phyloP scores from a whole-genome alignment of 2,888 invertebrate species.

The Alviniconcha strummeri region DNA sequence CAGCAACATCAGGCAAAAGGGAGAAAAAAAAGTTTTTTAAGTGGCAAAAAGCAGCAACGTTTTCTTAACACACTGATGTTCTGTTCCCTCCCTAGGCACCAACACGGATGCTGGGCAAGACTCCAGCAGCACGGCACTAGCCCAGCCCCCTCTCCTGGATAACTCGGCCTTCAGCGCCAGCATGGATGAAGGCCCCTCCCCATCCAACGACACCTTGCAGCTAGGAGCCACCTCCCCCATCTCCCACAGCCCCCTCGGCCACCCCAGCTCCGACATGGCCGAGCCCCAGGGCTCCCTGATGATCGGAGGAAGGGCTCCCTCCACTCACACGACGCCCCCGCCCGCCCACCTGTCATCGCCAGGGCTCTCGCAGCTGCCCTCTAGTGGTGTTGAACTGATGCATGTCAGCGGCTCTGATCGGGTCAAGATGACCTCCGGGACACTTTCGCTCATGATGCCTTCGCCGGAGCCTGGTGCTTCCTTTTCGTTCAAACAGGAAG shows the following conservation, averaged over 20 bases:
- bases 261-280: constrained; percentile 1
- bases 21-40: too few species aligned
- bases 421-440: neutral
- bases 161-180: constrained; percentile 8
- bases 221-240: neutral
- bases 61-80: too few species aligned
- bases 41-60: too few species aligned
- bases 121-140: neutral
- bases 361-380: neutral
- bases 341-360: constrained; percentile 13
- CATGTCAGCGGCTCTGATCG: neutral
- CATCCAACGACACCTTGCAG: constrained; percentile 1
- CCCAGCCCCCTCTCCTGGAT: constrained; percentile 22
- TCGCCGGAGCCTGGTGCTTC: neutral
- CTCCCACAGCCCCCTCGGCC: neutral
- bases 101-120: constrained; percentile 24
- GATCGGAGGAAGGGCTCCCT: neutral
- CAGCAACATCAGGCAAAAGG: too few species aligned
- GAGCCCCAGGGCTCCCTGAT: neutral
- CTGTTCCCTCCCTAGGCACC: constrained; percentile 13
- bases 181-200: constrained; percentile 23
- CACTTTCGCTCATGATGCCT: constrained; percentile 8
- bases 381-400: neutral
- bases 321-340: neutral
- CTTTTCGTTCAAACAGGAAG: constrained; percentile 27